Evolutionary conservation across 1,140 invertebrate species (phyloP).

Genomic region (Rhynchophorus ferrugineus): DNA sequence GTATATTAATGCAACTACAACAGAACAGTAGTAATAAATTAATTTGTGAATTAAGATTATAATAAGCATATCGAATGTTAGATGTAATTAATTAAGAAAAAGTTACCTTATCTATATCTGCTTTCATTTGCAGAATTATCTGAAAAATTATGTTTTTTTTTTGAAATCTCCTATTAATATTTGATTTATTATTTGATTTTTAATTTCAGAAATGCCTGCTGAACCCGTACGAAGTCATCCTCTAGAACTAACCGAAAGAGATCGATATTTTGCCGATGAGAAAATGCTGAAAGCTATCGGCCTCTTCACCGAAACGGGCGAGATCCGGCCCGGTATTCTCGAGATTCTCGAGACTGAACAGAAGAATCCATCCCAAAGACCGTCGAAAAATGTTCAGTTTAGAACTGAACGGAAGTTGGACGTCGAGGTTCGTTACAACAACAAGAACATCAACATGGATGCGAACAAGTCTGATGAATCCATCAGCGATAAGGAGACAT

Average conservation of each 20-base stretch:
- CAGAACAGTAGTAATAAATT: no score
- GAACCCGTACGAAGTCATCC: conserved; percentile 12
- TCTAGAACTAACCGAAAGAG: conserved; percentile 18
- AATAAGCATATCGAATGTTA: no score
- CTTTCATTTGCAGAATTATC: no score
- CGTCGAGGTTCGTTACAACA: conserved; percentile 13
- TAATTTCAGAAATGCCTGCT: background rate
- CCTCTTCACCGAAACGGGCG: conserved; percentile 21
- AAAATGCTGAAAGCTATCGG: conserved; percentile 19
- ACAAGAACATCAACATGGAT: background rate
- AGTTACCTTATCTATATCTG: no score
- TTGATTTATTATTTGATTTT: background rate
- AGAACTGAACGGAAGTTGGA: conserved; percentile 13
- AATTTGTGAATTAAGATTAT: no score
- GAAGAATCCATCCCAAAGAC: conserved; percentile 1
- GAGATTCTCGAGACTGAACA: conserved; percentile 19
- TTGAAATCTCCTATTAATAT: background rate
- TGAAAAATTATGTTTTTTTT: no score
- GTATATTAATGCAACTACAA: no score
- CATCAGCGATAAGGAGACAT: background rate
- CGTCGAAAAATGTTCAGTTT: conserved; percentile 17
- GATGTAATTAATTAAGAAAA: no score
- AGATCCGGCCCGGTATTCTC: conserved; percentile 18
- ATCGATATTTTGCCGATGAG: conserved; percentile 7
- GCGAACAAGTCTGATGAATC: background rate